Evolutionary conservation across 2,113 vertebrate genomes (phyloP).

Genomic region (Tetrax tetrax): DNA sequence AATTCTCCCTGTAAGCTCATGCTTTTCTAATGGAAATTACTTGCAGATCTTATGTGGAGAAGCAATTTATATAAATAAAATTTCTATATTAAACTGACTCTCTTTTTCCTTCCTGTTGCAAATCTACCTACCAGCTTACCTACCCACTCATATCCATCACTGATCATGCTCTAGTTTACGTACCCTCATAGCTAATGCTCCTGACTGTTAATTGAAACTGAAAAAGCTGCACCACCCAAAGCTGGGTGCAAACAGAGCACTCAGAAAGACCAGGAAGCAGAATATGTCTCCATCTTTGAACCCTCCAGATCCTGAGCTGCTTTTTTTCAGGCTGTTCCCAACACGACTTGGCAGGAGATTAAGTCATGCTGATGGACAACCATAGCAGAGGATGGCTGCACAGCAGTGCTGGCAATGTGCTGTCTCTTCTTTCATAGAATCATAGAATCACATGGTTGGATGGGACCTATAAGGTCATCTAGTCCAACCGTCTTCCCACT

Average conservation of each 20-base stretch:
- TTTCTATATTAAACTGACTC: not conserved
- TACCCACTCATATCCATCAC: not conserved
- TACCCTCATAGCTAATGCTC: not conserved
- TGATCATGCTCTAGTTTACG: not conserved
- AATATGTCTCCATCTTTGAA: not conserved
- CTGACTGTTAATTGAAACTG: not conserved
- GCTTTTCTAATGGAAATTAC: not conserved
- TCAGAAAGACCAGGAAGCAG: not conserved
- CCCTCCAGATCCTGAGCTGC: not conserved
- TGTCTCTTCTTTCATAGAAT: not conserved
- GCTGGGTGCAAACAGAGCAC: not conserved
- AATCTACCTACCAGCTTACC: not conserved
- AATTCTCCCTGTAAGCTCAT: not conserved
- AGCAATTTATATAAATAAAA: not conserved
- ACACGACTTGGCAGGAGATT: not conserved
- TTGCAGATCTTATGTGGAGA: not conserved
- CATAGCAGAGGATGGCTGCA: not conserved
- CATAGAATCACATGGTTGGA: too few relatives aligned
- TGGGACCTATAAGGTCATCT: too few relatives aligned
- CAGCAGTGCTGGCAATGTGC: fast-evolving
- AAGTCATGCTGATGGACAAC: not conserved
- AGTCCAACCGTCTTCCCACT: too few relatives aligned
- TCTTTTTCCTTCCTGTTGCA: not conserved
- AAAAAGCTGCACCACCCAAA: not conserved
- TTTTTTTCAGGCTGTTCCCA: not conserved